Percentiles rank a stretch among this genome's conserved stretches.
These are phyloP conservation scores for Piprites chloris DNA, from an alignment of 2,113 vertebrate genomes.

Conservation along the genomic window DNA sequence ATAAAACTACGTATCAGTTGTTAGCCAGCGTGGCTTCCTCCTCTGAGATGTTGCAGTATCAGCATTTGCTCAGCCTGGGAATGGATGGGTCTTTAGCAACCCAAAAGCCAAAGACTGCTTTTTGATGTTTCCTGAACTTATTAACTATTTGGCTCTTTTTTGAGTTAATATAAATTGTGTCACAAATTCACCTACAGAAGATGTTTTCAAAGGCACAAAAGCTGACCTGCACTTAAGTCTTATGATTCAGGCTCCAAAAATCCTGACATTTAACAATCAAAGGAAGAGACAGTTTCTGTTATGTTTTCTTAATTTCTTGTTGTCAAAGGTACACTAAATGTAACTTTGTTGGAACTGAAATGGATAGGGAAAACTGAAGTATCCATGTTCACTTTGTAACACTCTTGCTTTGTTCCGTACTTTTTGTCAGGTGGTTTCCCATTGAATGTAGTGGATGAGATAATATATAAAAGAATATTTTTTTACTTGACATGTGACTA, in stretches of 20 bases:
- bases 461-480: neutral
- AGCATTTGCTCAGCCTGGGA: neutral
- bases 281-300: neutral
- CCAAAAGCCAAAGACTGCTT: neutral
- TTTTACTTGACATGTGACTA: neutral
- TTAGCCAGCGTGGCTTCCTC: neutral
- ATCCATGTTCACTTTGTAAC: neutral
- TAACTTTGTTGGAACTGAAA: neutral
- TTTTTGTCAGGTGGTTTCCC: neutral
- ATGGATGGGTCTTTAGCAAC: neutral
- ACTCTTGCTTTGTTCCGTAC: neutral
- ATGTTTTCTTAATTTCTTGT: neutral
- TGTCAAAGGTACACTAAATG: neutral
- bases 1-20: neutral
- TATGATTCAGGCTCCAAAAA: neutral
- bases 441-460: neutral
- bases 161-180: neutral
- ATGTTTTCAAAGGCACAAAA: neutral
- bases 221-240: neutral
- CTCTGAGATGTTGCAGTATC: neutral
- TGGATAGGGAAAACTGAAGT: neutral
- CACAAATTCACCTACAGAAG: neutral
- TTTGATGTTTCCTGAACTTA: neutral
- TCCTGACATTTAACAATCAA: neutral
- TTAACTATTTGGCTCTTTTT: neutral